phyloP scores from a whole-genome alignment of 2,113 vertebrate species.

The Petrocephalus microphthalmus region DNA sequence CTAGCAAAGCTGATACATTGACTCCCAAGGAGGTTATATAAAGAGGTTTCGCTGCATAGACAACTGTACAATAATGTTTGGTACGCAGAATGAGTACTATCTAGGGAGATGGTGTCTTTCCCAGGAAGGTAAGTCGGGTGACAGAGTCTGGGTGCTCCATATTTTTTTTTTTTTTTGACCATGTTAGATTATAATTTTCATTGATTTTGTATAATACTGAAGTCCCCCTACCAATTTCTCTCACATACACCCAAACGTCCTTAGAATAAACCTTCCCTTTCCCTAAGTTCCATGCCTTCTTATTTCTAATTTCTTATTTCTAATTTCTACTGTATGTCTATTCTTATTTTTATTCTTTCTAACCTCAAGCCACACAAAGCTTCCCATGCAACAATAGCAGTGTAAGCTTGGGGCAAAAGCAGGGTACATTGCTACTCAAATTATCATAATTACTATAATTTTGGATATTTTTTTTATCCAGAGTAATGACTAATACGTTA shows the following conservation, averaged over 20 bases:
- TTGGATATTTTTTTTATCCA: neutral
- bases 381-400: neutral
- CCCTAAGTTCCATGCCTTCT: neutral
- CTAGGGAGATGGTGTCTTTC: too few relatives aligned
- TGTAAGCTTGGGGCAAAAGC: neutral
- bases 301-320: too few relatives aligned
- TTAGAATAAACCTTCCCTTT: neutral
- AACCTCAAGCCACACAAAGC: neutral
- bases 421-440: neutral
- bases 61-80: neutral
- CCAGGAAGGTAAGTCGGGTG: neutral
- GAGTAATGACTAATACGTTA: neutral
- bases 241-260: neutral
- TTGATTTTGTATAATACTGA: neutral
- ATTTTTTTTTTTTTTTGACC: neutral
- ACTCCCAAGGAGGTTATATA: neutral
- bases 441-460: neutral
- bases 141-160: neutral
- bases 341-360: too few relatives aligned
- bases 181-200: neutral
- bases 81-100: neutral
- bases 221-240: neutral
- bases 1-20: neutral
- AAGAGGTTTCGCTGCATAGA: neutral
- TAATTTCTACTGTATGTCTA: too few relatives aligned